Conservation (phyloP, 2,797 vertebrate genomes). For the Sparus aurata region DNA sequence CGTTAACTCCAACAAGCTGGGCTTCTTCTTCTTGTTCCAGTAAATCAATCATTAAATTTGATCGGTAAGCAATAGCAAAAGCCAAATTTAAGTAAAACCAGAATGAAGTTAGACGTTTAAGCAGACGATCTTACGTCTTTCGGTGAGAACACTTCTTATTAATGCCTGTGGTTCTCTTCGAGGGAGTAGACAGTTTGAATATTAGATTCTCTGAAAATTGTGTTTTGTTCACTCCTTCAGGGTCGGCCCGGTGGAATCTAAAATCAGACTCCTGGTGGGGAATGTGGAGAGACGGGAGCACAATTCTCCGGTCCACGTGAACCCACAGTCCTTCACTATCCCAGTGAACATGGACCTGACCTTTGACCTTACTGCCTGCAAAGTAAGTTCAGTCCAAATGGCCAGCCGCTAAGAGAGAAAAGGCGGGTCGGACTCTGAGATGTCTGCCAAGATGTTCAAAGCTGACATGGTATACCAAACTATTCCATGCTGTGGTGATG, state of each 20-base stretch:
- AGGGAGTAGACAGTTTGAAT: constrained; percentile 33
- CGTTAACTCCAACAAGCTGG: constrained; percentile 95
- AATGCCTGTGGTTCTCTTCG: constrained; percentile 32
- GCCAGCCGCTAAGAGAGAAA: not conserved
- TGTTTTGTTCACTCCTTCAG: constrained; percentile 68
- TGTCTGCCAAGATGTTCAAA: not conserved
- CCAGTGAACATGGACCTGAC: constrained; percentile 56
- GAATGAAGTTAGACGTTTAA: constrained; percentile 41
- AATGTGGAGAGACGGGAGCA: constrained; percentile 92
- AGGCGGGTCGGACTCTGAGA: not conserved
- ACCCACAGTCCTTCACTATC: constrained; percentile 89
- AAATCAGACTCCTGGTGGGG: constrained; percentile 92
- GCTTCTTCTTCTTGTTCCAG: no score
- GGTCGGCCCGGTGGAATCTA: constrained; percentile 93
- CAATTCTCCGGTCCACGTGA: constrained; percentile 90
- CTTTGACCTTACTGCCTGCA: not conserved
- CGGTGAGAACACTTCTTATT: constrained; percentile 30
- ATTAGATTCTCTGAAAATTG: constrained; percentile 42
- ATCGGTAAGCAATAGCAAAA: no score
- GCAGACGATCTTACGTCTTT: constrained; percentile 28
- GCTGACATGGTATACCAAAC: not conserved
- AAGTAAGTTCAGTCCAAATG: not conserved
- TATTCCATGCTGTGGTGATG: not conserved
- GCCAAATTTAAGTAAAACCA: constrained; percentile 35
- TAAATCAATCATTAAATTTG: no score